These are phyloP conservation scores for Schizaphis graminum DNA, from an alignment of 2,888 invertebrate species.

Conservation along the genomic window DNA sequence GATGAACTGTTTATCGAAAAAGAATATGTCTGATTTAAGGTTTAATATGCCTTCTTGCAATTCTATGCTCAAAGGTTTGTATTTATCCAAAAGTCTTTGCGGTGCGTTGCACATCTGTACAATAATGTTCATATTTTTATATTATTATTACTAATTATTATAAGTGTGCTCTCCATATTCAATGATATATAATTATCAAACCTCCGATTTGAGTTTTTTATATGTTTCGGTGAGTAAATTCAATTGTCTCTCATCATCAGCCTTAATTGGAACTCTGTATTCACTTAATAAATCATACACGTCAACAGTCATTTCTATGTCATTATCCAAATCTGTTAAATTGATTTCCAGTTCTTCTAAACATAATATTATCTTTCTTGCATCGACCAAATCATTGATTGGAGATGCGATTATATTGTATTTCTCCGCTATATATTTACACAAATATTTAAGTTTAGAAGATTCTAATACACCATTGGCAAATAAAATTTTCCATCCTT, in stretches of 20 bases:
- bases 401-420: conserved; percentile 16
- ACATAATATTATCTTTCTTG: conserved; percentile 59
- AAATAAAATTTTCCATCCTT: conserved; percentile 27
- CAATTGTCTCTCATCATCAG: conserved; percentile 27
- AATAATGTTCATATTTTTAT: neutral
- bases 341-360: conserved; percentile 75
- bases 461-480: neutral
- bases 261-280: neutral
- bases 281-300: conserved; percentile 32
- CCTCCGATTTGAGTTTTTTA: conserved; percentile 43
- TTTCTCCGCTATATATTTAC: conserved; percentile 32
- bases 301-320: neutral
- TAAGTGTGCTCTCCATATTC: neutral
- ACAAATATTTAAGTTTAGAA: conserved; percentile 19
- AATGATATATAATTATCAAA: neutral
- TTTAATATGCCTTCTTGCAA: neutral
- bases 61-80: conserved; percentile 16
- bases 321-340: conserved; percentile 75
- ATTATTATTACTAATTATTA: neutral
- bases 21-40: neutral
- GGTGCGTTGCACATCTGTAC: conserved; percentile 41
- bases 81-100: conserved; percentile 2
- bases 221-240: conserved; percentile 35
- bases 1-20: conserved; percentile 74
- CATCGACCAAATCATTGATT: conserved; percentile 43